These are phyloP conservation scores for Danionella dracula DNA, from an alignment of 2,797 vertebrate species.

Conservation along the genomic window DNA sequence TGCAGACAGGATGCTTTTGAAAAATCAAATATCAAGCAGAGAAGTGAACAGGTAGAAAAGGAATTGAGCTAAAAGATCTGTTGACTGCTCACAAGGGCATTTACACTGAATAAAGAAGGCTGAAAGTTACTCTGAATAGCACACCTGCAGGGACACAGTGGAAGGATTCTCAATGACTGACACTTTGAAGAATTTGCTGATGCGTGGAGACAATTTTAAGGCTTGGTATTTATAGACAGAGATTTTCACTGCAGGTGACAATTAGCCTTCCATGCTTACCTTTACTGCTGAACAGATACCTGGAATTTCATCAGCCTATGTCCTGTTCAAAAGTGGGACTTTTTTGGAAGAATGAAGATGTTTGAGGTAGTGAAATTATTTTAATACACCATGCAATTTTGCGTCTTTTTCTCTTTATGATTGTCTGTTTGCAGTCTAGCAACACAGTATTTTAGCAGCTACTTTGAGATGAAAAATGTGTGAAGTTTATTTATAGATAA, in stretches of 20 bases:
- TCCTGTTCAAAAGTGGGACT: too few species aligned
- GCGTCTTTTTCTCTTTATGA: too few species aligned
- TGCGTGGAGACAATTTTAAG: not conserved
- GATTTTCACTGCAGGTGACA: not conserved
- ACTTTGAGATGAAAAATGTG: too few species aligned
- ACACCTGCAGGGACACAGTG: conserved; percentile 20
- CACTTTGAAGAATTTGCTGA: conserved; percentile 4
- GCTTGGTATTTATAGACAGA: not conserved
- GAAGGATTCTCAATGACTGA: conserved; percentile 27
- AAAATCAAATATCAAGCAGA: conserved; percentile 37
- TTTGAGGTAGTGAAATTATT: too few species aligned
- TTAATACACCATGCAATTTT: too few species aligned
- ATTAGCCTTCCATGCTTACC: not conserved
- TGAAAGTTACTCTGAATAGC: conserved; percentile 11
- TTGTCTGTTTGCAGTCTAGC: too few species aligned
- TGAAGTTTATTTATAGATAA: too few species aligned
- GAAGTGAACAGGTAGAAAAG: conserved; percentile 9
- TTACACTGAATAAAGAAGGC: conserved; percentile 1
- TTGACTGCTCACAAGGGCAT: not conserved
- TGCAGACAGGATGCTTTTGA: conserved; percentile 15
- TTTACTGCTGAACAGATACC: too few species aligned
- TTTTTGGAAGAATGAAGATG: too few species aligned
- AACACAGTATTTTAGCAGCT: too few species aligned
- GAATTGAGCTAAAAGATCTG: conserved; percentile 23
- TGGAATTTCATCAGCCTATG: too few species aligned